Percentiles rank a stretch among this genome's conserved stretches.
These are phyloP conservation scores for Dryobotodes eremita DNA, from an alignment of 2,888 invertebrate species.

Conservation along the genomic window DNA sequence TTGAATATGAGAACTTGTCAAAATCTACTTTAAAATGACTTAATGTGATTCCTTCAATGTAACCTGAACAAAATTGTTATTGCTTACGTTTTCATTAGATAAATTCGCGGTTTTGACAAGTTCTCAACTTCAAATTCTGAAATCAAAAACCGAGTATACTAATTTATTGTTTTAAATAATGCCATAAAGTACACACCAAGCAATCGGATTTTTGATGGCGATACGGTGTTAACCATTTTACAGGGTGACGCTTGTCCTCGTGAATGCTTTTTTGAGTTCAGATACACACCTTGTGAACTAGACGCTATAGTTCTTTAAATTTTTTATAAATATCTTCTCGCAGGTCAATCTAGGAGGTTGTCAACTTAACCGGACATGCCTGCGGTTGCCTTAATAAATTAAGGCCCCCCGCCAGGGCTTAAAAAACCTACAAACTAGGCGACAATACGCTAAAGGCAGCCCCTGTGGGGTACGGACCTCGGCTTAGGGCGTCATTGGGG, in stretches of 20 bases:
- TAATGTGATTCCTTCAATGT: background rate
- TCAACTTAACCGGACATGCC: no score
- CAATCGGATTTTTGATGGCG: background rate
- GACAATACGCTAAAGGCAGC: no score
- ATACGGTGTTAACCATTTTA: background rate
- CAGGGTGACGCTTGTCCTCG: conserved; percentile 4
- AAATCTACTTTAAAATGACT: background rate
- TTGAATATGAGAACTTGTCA: background rate
- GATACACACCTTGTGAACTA: conserved; percentile 37
- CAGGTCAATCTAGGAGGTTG: no score
- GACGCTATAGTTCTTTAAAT: background rate
- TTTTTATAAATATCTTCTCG: no score
- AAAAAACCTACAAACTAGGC: no score
- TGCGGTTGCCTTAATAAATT: no score
- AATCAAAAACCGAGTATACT: background rate
- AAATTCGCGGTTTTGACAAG: background rate
- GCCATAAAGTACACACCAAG: no score
- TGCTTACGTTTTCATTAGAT: background rate
- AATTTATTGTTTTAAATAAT: background rate
- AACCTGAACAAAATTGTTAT: background rate
- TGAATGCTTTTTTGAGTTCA: conserved; percentile 42
- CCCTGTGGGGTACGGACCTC: no score
- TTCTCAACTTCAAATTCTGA: background rate
- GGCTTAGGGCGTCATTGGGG: no score
- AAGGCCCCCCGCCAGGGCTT: no score